phyloP scores from a whole-genome alignment of 1,140 invertebrate genomes.

The Tribolium madens region DNA sequence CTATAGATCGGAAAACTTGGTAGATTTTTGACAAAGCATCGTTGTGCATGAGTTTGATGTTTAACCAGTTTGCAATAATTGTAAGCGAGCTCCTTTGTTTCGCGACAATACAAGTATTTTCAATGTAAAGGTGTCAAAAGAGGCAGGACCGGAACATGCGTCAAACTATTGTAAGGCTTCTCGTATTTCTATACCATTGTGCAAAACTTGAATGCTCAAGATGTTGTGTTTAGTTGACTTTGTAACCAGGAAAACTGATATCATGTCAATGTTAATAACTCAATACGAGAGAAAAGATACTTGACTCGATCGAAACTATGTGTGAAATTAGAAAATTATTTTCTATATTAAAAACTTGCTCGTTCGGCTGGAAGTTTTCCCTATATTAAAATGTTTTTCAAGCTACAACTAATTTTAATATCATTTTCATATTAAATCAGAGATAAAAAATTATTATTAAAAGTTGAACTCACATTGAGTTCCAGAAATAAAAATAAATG shows the following conservation, averaged over 20 bases:
- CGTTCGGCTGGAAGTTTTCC: not conserved
- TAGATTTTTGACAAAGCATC: constrained; percentile 9
- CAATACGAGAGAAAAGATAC: not conserved
- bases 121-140: constrained; percentile 38
- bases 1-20: not conserved
- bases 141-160: constrained; percentile 31
- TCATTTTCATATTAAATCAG: not conserved
- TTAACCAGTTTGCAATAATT: constrained; percentile 25
- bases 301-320: not conserved
- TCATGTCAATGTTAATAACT: not conserved
- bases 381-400: not conserved
- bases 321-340: not conserved
- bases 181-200: constrained; percentile 42
- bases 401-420: not conserved
- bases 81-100: constrained; percentile 35
- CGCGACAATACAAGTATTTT: constrained; percentile 20
- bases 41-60: constrained; percentile 2
- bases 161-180: constrained; percentile 32
- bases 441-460: not conserved
- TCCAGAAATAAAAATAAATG: not conserved
- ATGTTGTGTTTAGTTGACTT: constrained; percentile 42
- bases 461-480: not conserved
- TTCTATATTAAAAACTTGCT: not conserved
- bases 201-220: constrained; percentile 33
- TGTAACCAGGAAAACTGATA: constrained; percentile 23